phyloP scores from a whole-genome alignment of 2,113 vertebrate genomes.

The Meleagris gallopavo region DNA sequence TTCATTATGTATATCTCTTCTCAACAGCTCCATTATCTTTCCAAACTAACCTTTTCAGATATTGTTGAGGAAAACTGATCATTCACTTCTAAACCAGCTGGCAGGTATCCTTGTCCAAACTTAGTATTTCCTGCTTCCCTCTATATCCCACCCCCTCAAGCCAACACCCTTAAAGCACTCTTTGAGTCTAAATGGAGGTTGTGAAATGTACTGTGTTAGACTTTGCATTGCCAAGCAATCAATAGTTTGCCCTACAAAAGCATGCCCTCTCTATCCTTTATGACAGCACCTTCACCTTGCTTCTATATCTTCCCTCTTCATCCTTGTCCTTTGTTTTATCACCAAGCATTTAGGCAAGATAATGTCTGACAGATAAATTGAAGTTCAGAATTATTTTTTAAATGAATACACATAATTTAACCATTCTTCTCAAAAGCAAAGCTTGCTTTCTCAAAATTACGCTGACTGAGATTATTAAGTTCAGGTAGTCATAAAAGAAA shows the following conservation, averaged over 20 bases:
- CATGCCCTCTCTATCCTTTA: background rate
- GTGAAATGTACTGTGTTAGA: background rate
- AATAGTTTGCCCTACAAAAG: background rate
- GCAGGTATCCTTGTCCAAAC: rapidly evolving
- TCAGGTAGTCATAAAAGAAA: background rate
- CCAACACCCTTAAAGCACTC: background rate
- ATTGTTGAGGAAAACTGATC: background rate
- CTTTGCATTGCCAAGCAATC: background rate
- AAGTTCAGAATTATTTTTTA: background rate
- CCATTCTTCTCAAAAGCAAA: background rate
- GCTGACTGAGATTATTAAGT: background rate
- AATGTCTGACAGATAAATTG: background rate
- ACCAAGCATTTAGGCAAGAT: background rate
- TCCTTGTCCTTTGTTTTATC: background rate
- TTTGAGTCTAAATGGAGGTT: background rate
- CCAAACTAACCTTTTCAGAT: background rate
- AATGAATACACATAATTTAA: background rate
- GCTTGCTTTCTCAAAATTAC: background rate
- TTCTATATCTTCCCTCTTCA: background rate
- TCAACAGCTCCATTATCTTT: background rate
- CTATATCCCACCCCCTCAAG: background rate
- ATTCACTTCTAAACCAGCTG: background rate
- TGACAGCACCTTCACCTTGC: background rate
- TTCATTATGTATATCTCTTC: background rate
- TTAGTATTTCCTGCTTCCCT: background rate